phyloP scores from a whole-genome alignment of 2,888 invertebrate species.

The Eristalis arbustorum region DNA sequence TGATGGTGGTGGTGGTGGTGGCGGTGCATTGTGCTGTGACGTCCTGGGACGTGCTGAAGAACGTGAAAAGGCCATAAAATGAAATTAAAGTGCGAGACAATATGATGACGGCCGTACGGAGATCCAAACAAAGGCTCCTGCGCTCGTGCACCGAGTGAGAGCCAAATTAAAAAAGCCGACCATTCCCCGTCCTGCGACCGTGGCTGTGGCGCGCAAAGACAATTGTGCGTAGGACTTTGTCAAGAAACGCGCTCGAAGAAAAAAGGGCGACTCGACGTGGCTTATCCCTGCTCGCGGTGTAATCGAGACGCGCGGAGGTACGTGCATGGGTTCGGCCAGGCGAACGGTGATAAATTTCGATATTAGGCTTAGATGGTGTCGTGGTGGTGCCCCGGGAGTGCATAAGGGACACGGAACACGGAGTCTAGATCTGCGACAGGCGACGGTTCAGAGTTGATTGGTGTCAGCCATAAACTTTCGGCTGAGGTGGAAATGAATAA shows the following conservation, averaged over 20 bases:
- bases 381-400: not conserved
- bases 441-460: constrained; percentile 73
- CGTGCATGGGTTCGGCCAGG: constrained; percentile 17
- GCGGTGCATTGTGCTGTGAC: not conserved
- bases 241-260: constrained; percentile 14
- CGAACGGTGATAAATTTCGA: constrained; percentile 66
- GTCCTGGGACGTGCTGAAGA: constrained; percentile 19
- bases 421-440: constrained; percentile 30
- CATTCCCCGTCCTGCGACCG: constrained; percentile 33
- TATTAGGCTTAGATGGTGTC: constrained; percentile 62
- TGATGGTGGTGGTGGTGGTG: no score
- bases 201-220: constrained; percentile 31
- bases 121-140: constrained; percentile 32
- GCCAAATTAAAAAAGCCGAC: constrained; percentile 53
- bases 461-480: constrained; percentile 74
- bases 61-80: constrained; percentile 69
- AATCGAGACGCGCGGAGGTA: constrained; percentile 46
- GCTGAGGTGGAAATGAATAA: constrained; percentile 70
- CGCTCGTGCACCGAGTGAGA: not conserved
- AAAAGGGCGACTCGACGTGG: constrained; percentile 46
- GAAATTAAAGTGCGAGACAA: constrained; percentile 70
- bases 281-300: constrained; percentile 51
- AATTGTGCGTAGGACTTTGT: constrained; percentile 67
- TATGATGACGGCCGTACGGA: constrained; percentile 44
- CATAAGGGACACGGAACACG: constrained; percentile 36